Evolutionary conservation across 2,113 vertebrate genomes (phyloP), one percentile per base, ranked within the genome.

Genomic region (Myotis lucifugus): DNA sequence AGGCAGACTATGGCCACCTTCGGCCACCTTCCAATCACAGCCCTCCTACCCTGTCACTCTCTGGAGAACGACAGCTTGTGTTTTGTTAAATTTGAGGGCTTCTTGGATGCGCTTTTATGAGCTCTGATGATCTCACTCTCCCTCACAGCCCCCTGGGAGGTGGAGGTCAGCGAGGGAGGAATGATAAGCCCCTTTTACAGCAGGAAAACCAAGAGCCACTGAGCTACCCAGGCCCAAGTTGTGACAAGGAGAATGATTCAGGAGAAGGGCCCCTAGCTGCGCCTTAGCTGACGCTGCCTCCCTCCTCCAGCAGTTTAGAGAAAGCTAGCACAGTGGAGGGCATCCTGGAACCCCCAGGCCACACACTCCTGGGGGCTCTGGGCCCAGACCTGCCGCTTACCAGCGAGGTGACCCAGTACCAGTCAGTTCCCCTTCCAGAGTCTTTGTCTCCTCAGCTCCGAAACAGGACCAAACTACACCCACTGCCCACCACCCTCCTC

Each of bases 11-110:
- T 52, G 6, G 0, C 73, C 67, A 59, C 37, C 61, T 91, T 86
- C 82, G n/a, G n/a, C n/a, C n/a, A n/a, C n/a, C n/a, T n/a, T n/a
- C 61, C 67, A 7, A n/a, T 42, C 88, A 3, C 17, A 19, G 21
- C 32, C 54, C 18, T 7, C 21, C 52, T 67, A 37, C 25, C 59
- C 82, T 18, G 73, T 50, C 73, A 17, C 70, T 50, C 79, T 96
- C 91, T 74, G 72, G 34, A 78, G 84, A 89, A 42, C 0, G 0
- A 5, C 52, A 82, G 66, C 79, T 92, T 54, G 21, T 32, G 23
- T 91, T 95, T 81, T 52, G 34, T 76, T 95, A 64, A 81, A 74
- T 82, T 64, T 37, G 73, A 96, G 93, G 88, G n/a, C 70, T 90
- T 83, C 37, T 25, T 29, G 66, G 76, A 67, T 7, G 87, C 56